These are phyloP conservation scores for Tenthredo distinguenda DNA, from an alignment of 2,888 invertebrate genomes.

Conservation along the genomic window DNA sequence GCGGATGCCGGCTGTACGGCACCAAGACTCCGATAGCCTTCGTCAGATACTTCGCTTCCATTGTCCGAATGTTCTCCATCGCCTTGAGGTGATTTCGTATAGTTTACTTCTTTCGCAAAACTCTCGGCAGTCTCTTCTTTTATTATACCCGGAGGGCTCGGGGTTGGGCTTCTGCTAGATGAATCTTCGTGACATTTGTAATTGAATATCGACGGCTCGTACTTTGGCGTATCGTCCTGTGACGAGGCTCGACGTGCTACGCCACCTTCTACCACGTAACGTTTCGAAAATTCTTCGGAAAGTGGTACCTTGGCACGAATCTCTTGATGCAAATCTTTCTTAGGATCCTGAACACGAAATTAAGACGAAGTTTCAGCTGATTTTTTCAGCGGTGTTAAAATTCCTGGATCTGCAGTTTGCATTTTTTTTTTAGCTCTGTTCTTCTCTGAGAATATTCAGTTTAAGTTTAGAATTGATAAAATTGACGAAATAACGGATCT, in stretches of 20 bases:
- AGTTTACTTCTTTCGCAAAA: slow-evolving; percentile 69
- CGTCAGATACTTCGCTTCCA: slow-evolving; percentile 91
- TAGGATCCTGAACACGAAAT: slow-evolving; percentile 67
- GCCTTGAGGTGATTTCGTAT: slow-evolving; percentile 69
- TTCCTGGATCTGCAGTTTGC: not conserved
- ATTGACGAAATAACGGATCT: not conserved
- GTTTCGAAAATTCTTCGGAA: slow-evolving; percentile 72
- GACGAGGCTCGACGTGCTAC: slow-evolving; percentile 71
- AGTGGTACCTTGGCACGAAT: slow-evolving; percentile 66
- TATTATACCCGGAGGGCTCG: slow-evolving; percentile 62
- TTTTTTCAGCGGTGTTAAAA: not conserved
- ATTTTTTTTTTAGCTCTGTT: not conserved
- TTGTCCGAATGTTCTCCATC: slow-evolving; percentile 82
- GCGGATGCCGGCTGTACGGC: slow-evolving; percentile 81
- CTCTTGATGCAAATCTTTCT: slow-evolving; percentile 69
- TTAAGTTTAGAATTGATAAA: not conserved
- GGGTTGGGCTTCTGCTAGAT: slow-evolving; percentile 70
- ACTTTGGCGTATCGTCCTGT: slow-evolving; percentile 72
- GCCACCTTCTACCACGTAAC: slow-evolving; percentile 73
- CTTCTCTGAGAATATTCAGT: not conserved
- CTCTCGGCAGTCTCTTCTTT: slow-evolving; percentile 65
- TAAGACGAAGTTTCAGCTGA: not conserved
- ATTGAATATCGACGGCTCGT: slow-evolving; percentile 73
- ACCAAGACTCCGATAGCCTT: slow-evolving; percentile 90
- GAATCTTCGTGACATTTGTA: slow-evolving; percentile 71